Base-by-base conservation (phyloP, 2,888 invertebrate genomes). In the Nomada goodeniana region DNA sequence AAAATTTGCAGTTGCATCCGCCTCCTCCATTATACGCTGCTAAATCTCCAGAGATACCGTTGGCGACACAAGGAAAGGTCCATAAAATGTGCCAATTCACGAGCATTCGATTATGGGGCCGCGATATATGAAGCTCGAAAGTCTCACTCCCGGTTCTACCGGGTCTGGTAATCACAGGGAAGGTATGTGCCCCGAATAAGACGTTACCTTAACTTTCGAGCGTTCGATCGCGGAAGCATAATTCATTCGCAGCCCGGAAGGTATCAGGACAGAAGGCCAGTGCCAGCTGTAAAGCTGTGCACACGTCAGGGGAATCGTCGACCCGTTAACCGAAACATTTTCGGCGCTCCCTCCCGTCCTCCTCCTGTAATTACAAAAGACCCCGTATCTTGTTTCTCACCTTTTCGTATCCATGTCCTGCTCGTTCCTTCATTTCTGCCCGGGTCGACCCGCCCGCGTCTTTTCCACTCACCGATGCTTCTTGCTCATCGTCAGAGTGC, bases 171-270 rank as follows among this genome's bases (percentile, higher is more conserved):
- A 86, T 85, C 87, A 87, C 73, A 69, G 78, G 75, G 78, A 68
- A 63, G 68, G 60, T 59, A 52, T 29, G 18, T 55, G 74, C 60
- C 59, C 60, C 61, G 75, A 86, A 57, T 85, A 77, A 86, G 86
- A 86, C 75, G 87, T 86, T 87, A 87, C 67, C 75, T 50, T 61
- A 55, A 78, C 77, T 83, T 75, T 80, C 86, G 85, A 83, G 23
- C 73, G 74, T 72, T 77, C 83, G 75, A 83, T 78, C 76, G 67
- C 64, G 63, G 59, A 73, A 78, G 83, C 80, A 83, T 86, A 80
- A 86, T 83, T 86, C 83, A 86, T 86, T 83, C 52, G 63, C 71
- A 42, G 82, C 74, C 86, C 72, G 83, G 55, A 77, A 83, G 83
- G 73, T 78, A 86, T 76, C 73, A 69, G 71, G 73, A 75, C 76